Percentiles rank a stretch among this genome's conserved stretches.
Evolutionary conservation across 2,113 vertebrate species (phyloP).

Genomic region (Cinclus mexicanus): DNA sequence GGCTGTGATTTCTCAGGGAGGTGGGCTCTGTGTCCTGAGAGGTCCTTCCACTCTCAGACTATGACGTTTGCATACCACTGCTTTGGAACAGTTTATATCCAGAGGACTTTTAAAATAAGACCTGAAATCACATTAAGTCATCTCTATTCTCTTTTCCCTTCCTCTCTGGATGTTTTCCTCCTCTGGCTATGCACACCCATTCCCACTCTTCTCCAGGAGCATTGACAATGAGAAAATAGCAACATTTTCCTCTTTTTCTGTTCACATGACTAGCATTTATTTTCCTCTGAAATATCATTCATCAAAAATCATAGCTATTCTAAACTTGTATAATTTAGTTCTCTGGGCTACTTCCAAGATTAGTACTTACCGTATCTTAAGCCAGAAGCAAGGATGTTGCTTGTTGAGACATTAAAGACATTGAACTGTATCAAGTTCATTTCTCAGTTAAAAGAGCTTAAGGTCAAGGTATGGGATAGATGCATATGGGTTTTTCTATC

Average conservation of each 20-base stretch:
- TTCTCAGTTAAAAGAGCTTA: neutral
- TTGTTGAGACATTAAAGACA: neutral
- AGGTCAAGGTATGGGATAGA: neutral
- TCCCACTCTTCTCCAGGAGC: neutral
- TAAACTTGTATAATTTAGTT: neutral
- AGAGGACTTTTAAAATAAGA: neutral
- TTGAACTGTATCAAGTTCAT: neutral
- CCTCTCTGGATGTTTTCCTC: neutral
- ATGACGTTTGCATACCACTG: neutral
- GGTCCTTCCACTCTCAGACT: neutral
- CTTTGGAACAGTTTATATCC: neutral
- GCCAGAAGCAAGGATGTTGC: neutral
- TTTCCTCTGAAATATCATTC: neutral
- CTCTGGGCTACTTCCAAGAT: neutral
- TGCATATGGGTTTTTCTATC: neutral
- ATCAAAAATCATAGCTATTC: neutral
- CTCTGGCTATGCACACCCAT: neutral
- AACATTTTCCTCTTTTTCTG: neutral
- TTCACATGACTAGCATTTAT: neutral
- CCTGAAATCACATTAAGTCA: neutral
- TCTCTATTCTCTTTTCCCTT: neutral
- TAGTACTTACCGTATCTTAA: neutral
- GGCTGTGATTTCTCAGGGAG: neutral
- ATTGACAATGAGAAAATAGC: neutral
- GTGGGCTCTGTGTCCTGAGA: neutral